Evolutionary conservation across 2,797 vertebrate species (phyloP).

Genomic region (Streptopelia turtur): DNA sequence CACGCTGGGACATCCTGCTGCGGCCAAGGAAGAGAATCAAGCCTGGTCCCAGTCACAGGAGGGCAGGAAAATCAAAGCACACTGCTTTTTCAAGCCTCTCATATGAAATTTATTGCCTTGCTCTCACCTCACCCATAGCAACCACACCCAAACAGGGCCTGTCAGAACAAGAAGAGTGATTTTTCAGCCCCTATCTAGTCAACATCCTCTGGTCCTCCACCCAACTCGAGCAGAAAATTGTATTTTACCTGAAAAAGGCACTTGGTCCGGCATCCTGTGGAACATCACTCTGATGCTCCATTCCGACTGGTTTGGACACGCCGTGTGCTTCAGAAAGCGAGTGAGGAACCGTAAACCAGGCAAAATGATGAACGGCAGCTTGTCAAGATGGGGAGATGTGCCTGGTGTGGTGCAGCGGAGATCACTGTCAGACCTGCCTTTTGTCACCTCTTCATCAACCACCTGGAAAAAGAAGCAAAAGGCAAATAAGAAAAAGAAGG

Average conservation of each 20-base stretch:
- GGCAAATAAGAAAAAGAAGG: constrained; percentile 35
- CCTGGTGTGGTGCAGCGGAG: not conserved
- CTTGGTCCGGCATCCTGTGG: not conserved
- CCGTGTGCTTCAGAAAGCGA: not conserved
- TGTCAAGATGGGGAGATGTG: constrained; percentile 11
- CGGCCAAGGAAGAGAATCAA: not conserved
- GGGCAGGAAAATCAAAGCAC: not conserved
- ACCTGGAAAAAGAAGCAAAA: constrained; percentile 39
- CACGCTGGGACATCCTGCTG: not conserved
- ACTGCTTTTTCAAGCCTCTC: not conserved
- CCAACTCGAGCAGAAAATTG: not conserved
- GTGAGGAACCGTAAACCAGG: constrained; percentile 25
- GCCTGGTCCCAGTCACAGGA: not conserved
- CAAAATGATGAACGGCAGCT: constrained; percentile 10
- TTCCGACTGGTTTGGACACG: not conserved
- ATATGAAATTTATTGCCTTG: not conserved
- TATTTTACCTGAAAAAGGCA: not conserved
- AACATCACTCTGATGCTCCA: not conserved
- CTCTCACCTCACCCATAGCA: not conserved
- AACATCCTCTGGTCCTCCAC: not conserved
- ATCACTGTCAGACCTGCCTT: not conserved
- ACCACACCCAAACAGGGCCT: not conserved
- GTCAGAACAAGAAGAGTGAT: not conserved
- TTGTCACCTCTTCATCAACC: constrained; percentile 37
- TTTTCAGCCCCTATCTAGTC: not conserved